Base-by-base conservation (phyloP, 2,113 vertebrate species). In the Spilogale gracilis region DNA sequence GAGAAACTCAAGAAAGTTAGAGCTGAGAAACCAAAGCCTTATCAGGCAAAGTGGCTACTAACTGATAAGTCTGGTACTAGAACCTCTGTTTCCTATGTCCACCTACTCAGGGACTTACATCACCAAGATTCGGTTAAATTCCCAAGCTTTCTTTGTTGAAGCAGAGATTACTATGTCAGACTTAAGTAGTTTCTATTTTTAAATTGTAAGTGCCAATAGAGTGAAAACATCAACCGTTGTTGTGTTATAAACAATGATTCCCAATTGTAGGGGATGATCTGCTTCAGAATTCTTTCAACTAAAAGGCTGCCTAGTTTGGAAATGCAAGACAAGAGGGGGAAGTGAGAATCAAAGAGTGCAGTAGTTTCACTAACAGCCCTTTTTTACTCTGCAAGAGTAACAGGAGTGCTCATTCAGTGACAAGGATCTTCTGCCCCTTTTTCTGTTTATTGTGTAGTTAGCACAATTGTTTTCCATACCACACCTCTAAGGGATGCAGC, bases 281-380 rank as follows among this genome's bases (percentile, higher is more conserved):
- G 73, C 83, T 92, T 93, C 27, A 92, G 71, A 93, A 93, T 81
- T 91, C 6, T 80, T 81, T 95, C 63, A 27, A 63, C 78, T 96
- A 56, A 71, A 83, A 73, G 30, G 10, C 27, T 94, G 38, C 52
- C 74, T 83, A 13, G 65, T 96, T 94, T 83, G 60, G 48, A 93
- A 95, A 52, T 78, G 69, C 95, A 91, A 95, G 38, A 71, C 0
- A 27, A 32, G 81, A 73, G 14, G 45, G 65, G 32, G 23, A 54
- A 84, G 6, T 58, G 45, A 84, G 25, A 92, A 73, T 69, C 20
- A 14, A 92, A 61, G 63, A 1, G 27, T 73, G 38, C 45, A 52
- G 30, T 23, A 54, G 58, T 69, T 60, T 79, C 9, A 14, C 50
- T 82, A 43, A 38, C 3, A 83, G 27, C 25, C 84, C 16, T 81